A percentile compares a stretch with the other conserved stretches of the same genome.
Conservation (phyloP, 1,140 invertebrate genomes). For the Drosophila baimaii region DNA sequence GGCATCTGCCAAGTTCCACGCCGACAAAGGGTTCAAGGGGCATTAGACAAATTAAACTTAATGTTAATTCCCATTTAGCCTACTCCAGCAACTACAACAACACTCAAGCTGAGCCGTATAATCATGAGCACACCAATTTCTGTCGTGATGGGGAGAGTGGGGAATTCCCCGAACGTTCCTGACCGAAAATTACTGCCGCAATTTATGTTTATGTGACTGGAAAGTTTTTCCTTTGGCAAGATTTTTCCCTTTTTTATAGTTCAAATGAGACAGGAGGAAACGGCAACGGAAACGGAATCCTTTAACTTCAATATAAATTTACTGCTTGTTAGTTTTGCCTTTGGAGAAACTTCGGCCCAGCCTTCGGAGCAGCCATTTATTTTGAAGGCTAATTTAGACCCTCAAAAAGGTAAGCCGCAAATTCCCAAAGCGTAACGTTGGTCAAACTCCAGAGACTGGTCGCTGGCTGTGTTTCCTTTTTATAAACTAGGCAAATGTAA, state of each 20-base stretch:
- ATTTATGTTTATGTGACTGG: conserved; percentile 81
- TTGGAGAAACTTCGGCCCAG: conserved; percentile 46
- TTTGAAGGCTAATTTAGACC: conserved; percentile 44
- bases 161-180: conserved; percentile 41
- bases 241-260: conserved; percentile 67
- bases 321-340: conserved; percentile 61
- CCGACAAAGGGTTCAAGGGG: conserved; percentile 49
- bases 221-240: conserved; percentile 57
- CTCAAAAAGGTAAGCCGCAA: conserved; percentile 46
- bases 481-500: conserved; percentile 72
- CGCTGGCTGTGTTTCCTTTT: conserved; percentile 40
- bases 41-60: conserved; percentile 79
- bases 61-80: conserved; percentile 60
- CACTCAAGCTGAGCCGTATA: conserved; percentile 58
- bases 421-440: conserved; percentile 55
- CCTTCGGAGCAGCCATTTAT: conserved; percentile 62
- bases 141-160: conserved; percentile 24
- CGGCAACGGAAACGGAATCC: conserved; percentile 27
- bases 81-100: conserved; percentile 28
- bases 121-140: conserved; percentile 47
- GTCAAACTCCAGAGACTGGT: conserved; percentile 54
- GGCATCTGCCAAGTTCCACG: neutral
- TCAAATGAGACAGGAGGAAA: conserved; percentile 64
- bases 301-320: conserved; percentile 70
- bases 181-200: conserved; percentile 77